Conservation (phyloP, 2,888 invertebrate genomes). For the Operophtera brumata region DNA sequence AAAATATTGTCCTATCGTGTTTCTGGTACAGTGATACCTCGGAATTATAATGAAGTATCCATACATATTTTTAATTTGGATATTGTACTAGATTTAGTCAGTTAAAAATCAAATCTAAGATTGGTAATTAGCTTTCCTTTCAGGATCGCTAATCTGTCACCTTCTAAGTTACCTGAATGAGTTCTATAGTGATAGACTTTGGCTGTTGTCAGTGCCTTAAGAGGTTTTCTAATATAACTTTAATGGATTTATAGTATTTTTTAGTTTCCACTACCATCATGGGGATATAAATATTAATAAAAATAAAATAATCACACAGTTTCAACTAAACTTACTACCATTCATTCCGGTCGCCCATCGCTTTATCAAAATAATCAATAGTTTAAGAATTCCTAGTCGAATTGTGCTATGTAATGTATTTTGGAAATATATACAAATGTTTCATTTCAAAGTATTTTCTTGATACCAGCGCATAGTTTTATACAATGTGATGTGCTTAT, state of each 20-base stretch:
- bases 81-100: too few species aligned
- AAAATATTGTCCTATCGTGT: too few species aligned
- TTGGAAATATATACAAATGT: conserved; percentile 54
- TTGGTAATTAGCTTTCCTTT: too few species aligned
- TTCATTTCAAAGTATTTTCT: conserved; percentile 55
- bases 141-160: too few species aligned
- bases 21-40: too few species aligned
- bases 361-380: conserved; percentile 39
- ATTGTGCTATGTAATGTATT: conserved; percentile 40
- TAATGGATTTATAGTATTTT: neutral
- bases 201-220: too few species aligned
- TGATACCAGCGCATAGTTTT: conserved; percentile 55
- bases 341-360: conserved; percentile 23
- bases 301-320: neutral
- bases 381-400: conserved; percentile 33
- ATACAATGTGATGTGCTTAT: conserved; percentile 51
- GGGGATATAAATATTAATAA: neutral
- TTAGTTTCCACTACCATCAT: neutral
- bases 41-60: too few species aligned
- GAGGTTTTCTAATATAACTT: neutral
- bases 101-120: too few species aligned
- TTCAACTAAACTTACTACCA: conserved; percentile 4
- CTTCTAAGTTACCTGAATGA: too few species aligned
- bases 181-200: too few species aligned
- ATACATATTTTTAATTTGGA: too few species aligned